Conservation (phyloP, 30 jellyfish, hydroid and myxozoan species). For the Cassiopea andromeda region DNA sequence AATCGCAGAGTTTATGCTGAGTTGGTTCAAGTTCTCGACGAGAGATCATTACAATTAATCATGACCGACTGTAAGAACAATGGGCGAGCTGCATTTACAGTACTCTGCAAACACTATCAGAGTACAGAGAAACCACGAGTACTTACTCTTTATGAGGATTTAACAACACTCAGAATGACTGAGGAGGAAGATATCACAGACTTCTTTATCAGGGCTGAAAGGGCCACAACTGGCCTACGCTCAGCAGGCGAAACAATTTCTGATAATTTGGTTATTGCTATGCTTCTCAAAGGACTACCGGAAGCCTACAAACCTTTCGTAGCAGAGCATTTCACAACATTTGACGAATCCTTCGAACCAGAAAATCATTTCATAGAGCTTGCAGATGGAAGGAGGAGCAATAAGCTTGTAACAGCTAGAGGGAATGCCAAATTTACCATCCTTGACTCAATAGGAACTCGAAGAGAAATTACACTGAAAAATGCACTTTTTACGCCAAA, state of each 20-base stretch:
- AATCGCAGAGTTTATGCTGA: not conserved
- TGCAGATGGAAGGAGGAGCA: conserved; percentile 62
- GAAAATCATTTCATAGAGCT: conserved; percentile 16
- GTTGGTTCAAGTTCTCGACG: conserved; percentile 14
- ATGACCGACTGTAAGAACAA: conserved; percentile 9
- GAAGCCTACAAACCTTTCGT: conserved; percentile 63
- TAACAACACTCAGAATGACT: not conserved
- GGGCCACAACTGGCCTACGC: conserved; percentile 27
- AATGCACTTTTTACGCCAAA: conserved; percentile 59
- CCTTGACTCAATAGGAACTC: conserved; percentile 33
- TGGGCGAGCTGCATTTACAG: conserved; percentile 22
- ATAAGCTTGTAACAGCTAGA: conserved; percentile 55
- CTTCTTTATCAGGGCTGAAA: conserved; percentile 15
- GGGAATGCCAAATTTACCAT: conserved; percentile 58
- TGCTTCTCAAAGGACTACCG: conserved; percentile 19
- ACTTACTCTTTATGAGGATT: conserved; percentile 5
- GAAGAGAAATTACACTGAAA: conserved; percentile 29
- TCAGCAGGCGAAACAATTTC: not conserved
- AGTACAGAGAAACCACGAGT: conserved; percentile 29
- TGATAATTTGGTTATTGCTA: conserved; percentile 1
- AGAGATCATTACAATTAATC: conserved; percentile 4
- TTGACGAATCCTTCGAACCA: conserved; percentile 27
- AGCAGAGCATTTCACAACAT: conserved; percentile 28
- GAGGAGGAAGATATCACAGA: not conserved
- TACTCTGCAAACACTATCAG: conserved; percentile 1